Base-by-base conservation (phyloP, 1,140 invertebrate genomes). In the Phenacoccus solenopsis region DNA sequence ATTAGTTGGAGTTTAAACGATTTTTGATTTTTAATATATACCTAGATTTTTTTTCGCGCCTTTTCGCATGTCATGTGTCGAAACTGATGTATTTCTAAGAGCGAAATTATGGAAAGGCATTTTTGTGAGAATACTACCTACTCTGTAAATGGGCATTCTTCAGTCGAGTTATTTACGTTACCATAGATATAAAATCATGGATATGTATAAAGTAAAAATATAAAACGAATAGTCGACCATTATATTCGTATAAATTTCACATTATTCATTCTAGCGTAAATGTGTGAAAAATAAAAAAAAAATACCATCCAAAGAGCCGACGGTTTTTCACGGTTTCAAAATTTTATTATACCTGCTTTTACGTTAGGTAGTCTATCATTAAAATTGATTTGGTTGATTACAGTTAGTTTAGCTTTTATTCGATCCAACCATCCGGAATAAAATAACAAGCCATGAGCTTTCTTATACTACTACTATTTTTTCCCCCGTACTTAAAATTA, bases 351-450 rank as follows among this genome's bases (percentile, higher is more conserved):
- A 49, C 38, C 38, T 49, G 38, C 20, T 49, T 49, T 49, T 49
- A 49, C 38, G 38, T 9, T 49, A 49, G 38, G 38, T 49, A 64
- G 21, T 25, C 20, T 64, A 64, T 64, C 59, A 64, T 64, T 64
- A 64, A 64, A 64, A 64, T 27, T 64, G 59, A 25, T 25, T 64
- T 27, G 59, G 59, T 64, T 64, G 59, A 64, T 64, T 64, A 64
- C 59, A 24, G 21, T 64, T 64, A 64, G 59, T 64, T 64, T 27
- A 64, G 59, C 59, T 64, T 64, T 64, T 20, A 64, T 64, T 64
- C 59, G 59, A 16, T 64, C 16, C 59, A 64, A 25, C 59, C 59
- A 24, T 24, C 10, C 59, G 59, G 25, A 64, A 64, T 64, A 64
- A 64, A 64, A 64, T 64, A 64, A 64, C 59, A 64, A 64, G 38